Base-by-base conservation (phyloP, 2,888 invertebrate species). In the Drosophila siamana region DNA sequence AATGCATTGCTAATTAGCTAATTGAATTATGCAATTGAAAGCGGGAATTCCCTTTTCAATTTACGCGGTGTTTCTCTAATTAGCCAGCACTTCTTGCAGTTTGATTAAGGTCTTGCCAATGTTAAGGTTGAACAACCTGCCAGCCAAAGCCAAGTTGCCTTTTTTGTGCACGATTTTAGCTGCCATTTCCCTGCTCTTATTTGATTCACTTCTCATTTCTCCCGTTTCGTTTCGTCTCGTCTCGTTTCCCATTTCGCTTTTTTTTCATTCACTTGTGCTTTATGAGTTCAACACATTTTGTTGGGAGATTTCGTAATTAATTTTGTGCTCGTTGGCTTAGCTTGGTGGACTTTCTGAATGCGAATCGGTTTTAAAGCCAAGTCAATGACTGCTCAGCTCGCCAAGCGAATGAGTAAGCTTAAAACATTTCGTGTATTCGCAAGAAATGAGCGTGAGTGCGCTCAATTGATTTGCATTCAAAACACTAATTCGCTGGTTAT, bases 71-170 rank as follows among this genome's bases (percentile, higher is more conserved):
- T 55, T 59, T 46, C 69, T 62, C 66, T 68, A 66, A 70, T 69
- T 52, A 73, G 19, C 50, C 59, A 57, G 65, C 36, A 52, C 36
- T 24, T 22, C 24, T 56, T 60, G 52, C 52, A 24, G 48, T 44
- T 33, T 55, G 55, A 6, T n/a, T 16, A 22, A 59, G 55, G 62
- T 71, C 16, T 63, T 63, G 19, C 36, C 75, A 74, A 51, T 79
- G 69, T 59, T 74, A 50, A 61, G 72, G 82, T 84, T 82, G 82
- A 82, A 85, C 51, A 73, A 82, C 70, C 81, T 74, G 73, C 30
- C 30, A 33, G 36, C 62, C 81, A n/a, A 73, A 73, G 26, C 30
- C 24, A 24, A 33, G 36, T 60, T 33, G 33, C 30, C 64, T 55
- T 47, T 59, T 63, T 63, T 38, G 36, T 47, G 57, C 28, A 24